phyloP scores from a whole-genome alignment of 2,797 vertebrate species.

The Simalia tracyae region DNA sequence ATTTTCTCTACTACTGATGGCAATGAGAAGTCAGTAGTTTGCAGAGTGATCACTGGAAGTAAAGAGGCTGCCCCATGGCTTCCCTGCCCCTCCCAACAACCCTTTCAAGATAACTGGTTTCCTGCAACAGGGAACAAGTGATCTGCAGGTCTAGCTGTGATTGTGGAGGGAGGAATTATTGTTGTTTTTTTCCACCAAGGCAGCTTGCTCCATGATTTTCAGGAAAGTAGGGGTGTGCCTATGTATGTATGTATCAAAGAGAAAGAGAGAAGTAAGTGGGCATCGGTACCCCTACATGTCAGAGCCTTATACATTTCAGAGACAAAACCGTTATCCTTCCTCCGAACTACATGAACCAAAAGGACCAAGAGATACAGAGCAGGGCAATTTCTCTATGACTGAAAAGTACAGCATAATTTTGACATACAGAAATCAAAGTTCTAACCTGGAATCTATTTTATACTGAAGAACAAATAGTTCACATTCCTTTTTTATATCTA shows the following conservation, averaged over 20 bases:
- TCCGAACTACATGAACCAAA: background rate
- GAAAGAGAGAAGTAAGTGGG: background rate
- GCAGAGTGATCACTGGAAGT: background rate
- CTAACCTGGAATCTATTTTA: background rate
- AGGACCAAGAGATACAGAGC: background rate
- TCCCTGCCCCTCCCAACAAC: background rate
- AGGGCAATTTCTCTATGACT: background rate
- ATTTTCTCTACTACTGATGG: background rate
- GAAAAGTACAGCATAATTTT: background rate
- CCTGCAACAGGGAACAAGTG: background rate
- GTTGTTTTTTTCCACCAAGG: background rate
- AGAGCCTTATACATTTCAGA: background rate
- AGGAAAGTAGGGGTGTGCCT: background rate
- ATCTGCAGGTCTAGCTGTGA: background rate
- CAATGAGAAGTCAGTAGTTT: background rate
- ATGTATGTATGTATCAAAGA: background rate
- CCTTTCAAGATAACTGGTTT: background rate
- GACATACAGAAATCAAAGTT: conserved; percentile 2
- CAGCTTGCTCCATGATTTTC: background rate
- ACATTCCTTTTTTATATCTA: background rate
- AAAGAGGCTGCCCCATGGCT: background rate
- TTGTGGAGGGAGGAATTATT: background rate
- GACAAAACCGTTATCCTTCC: background rate
- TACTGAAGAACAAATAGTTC: background rate
- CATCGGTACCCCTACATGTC: background rate